These are phyloP conservation scores for Dipodomys spectabilis DNA, from an alignment of 2,113 vertebrate genomes.

Conservation along the genomic window DNA sequence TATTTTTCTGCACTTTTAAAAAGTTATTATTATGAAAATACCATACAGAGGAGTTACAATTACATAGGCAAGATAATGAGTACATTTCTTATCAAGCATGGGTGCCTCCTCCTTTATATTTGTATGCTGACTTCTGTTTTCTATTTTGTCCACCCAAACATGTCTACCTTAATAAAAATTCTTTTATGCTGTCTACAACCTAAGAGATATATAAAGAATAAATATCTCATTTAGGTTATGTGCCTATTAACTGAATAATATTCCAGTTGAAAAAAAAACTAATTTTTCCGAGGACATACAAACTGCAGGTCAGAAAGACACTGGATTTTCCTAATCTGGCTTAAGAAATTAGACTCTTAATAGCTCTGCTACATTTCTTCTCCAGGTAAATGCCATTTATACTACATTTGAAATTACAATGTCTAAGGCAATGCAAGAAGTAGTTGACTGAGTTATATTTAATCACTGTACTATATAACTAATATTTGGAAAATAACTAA, in stretches of 20 bases:
- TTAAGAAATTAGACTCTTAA: background rate
- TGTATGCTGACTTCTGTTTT: background rate
- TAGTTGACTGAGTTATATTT: background rate
- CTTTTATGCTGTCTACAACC: background rate
- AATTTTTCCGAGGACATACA: background rate
- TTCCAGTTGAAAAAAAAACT: background rate
- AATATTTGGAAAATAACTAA: background rate
- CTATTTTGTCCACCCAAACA: background rate
- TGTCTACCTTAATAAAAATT: background rate
- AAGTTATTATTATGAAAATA: too few species aligned
- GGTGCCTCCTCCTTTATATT: too few species aligned
- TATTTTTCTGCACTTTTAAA: too few species aligned
- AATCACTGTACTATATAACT: background rate
- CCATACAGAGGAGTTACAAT: too few species aligned
- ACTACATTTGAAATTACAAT: constrained; percentile 8
- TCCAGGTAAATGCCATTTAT: background rate
- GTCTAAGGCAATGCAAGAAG: background rate
- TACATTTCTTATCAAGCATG: too few species aligned
- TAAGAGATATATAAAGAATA: background rate
- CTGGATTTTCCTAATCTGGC: background rate
- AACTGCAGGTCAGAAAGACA: background rate
- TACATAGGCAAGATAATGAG: too few species aligned
- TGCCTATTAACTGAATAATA: background rate
- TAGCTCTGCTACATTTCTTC: background rate
- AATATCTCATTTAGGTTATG: background rate